Base-by-base conservation (phyloP, 37 sponge, comb jelly and placozoan genomes). In the Halichondria panicea region DNA sequence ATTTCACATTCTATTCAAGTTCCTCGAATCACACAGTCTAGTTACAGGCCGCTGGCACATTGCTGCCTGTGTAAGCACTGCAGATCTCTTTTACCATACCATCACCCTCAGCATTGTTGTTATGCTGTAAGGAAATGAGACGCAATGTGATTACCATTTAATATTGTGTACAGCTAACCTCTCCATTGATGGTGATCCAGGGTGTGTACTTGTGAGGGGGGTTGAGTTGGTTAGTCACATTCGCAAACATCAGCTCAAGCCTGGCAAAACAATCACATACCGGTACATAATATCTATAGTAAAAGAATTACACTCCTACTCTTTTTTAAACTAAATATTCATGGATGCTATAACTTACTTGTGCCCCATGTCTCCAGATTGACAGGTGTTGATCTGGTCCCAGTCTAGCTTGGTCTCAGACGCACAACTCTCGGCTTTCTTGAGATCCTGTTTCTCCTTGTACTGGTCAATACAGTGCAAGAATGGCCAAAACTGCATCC, bases 191-290 rank as follows among this genome's bases (percentile, higher is more conserved):
- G 28, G 90, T 89, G 43, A 89, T 72, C 94, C 94, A 93, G 12
- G 94, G 94, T 36, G 90, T 89, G 66, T 93, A 93, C 42, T 72
- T 19, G 33, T 93, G 94, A 37, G 87, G 90, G 71, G 94, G 94
- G 11, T 86, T 21, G 0, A 93, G 90, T 19, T 72, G 24, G n/a
- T 22, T 52, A 1, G 94, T 93, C 71, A 73, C 78, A 13, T 79
- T 73, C 21, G 39, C 42, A 50, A 72, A 81, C 74, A 70, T 73
- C 71, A 86, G 43, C 52, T 89, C 91, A 68, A 93, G 75, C n/a
- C 64, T 75, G n/a, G n/a, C n/a, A n/a, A n/a, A n/a, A n/a, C n/a
- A n/a, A 58, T 1, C n/a, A n/a, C n/a, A n/a, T n/a, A n/a, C n/a
- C n/a, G n/a, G n/a, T n/a, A n/a, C n/a, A n/a, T n/a, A n/a, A n/a